Base-by-base conservation (phyloP, 2,888 invertebrate species). In the Callyntrura sp. region DNA sequence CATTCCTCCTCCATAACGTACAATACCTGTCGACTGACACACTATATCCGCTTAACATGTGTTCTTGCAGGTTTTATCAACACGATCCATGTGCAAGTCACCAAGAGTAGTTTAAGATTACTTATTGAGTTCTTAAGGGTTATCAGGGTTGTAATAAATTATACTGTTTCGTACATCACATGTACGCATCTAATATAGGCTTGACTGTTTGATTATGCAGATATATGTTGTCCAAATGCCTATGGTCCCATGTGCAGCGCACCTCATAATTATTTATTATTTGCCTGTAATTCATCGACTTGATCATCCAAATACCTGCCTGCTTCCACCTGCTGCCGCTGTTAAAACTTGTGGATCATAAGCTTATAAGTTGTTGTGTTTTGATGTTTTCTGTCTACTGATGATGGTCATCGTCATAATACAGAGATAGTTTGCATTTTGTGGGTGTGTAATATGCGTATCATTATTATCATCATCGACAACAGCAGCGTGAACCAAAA, bases 101-200 rank as follows among this genome's bases (percentile, higher is more conserved):
- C 23, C 45, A 60, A 68, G 78, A 86, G 25, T 60, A 73, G 43
- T 60, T 62, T 28, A 83, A 20, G 55, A 83, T 83, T 65, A 84
- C 84, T 89, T 89, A 89, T 89, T 89, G 89, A 85, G 84, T 84
- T 89, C 81, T 84, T 73, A 85, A 84, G 78, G 90, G 90, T 85
- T 90, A 90, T 90, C 90, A 85, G 85, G 85, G 81, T 85, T 90
- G 90, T 73, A 90, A 90, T 90, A 90, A 90, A 90, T 90, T 81
- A 85, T 62, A 20, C 4, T 73, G 60, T 81, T 85, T 90, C 90
- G 57, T 81, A 78, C 57, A 45, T 81, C 20, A 55, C 70, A 28
- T 55, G 12, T n/a, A 23, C 48, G 11, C 14, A 51, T 8, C 28
- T 76, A 55, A n/a, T n/a, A 55, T 51, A 55, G 78, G 78, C 55